A percentile compares a stretch with the other conserved stretches of the same genome.
Evolutionary conservation across 1,140 invertebrate genomes (phyloP).

Genomic region (Drosophila pectinifera): DNA sequence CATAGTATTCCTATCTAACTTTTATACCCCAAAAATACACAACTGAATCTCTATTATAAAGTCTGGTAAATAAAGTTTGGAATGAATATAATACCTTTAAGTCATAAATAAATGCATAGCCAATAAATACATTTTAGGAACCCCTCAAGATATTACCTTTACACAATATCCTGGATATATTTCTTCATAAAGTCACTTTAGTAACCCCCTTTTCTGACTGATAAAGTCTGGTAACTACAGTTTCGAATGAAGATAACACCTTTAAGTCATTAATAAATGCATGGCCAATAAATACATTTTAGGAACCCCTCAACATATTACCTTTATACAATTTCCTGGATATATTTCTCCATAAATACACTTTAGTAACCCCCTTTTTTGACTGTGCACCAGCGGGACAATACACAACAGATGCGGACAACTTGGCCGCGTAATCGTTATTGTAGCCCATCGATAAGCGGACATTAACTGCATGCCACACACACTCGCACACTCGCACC

Average conservation of each 20-base stretch:
- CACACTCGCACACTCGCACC: conserved; percentile 12
- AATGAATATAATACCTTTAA: too few relatives aligned
- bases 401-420: conserved; percentile 22
- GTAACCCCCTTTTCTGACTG: background rate
- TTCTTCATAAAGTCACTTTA: background rate
- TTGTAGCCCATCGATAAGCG: conserved; percentile 65
- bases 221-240: too few relatives aligned
- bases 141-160: background rate
- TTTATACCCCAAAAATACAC: too few relatives aligned
- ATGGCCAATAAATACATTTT: background rate
- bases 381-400: conserved; percentile 6
- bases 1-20: too few relatives aligned
- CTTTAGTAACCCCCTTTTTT: background rate
- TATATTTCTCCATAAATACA: background rate
- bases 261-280: too few relatives aligned
- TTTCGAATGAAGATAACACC: background rate
- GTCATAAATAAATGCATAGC: too few relatives aligned
- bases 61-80: background rate
- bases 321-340: background rate
- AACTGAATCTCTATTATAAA: too few relatives aligned
- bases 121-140: background rate
- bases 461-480: conserved; percentile 59
- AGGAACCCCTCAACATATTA: background rate
- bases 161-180: background rate
- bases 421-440: conserved; percentile 38